Evolutionary conservation across 53 echinoderm and acorn worm genomes (phyloP), one percentile per base, ranked within the genome.

Genomic region (Pentamera pediparva): DNA sequence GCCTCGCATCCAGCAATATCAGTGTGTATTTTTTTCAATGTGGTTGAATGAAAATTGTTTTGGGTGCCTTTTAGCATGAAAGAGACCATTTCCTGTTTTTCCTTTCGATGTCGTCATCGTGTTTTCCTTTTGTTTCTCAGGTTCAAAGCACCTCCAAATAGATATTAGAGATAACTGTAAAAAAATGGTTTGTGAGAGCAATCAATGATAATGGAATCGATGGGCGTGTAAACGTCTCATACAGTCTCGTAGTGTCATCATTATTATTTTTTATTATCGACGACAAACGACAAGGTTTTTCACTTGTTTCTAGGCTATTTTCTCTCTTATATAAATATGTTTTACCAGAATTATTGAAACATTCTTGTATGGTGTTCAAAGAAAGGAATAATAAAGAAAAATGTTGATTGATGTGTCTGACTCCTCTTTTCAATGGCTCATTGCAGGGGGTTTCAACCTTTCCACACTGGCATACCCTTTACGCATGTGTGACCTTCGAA

Each of bases 301-400:
- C 53, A 52, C 35, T 54, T 52, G 32, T 53, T 72, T 72, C 55
- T 48, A 54, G 52, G 51, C n/a, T n/a, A n/a, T 72, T 54, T 72
- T 72, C 54, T 72, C 54, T 72, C 73, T 67, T 72, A 72, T 72
- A 72, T 53, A 72, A 53, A 72, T 72, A n/a, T 72, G 73, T 72
- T 72, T 67, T 72, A 72, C 33, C 52, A 72, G 73, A 72, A 54
- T 72, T 72, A 51, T 67, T 72, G 73, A 54, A 72, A 72, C 73
- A 72, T 72, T 72, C 73, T 53, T 67, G 67, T 72, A 72, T 72
- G 73, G 73, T 72, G 73, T 72, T 49, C 54, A 48, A 69, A 69
- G 47, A 45, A 69, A 69, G 47, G 69, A 45, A 69, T 41, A 35
- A 62, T 17, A 17, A 62, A 35, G 19, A 62, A 4, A 62, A 62